Conservation (phyloP, 2,888 invertebrate genomes). For the Platynereis dumerilii region DNA sequence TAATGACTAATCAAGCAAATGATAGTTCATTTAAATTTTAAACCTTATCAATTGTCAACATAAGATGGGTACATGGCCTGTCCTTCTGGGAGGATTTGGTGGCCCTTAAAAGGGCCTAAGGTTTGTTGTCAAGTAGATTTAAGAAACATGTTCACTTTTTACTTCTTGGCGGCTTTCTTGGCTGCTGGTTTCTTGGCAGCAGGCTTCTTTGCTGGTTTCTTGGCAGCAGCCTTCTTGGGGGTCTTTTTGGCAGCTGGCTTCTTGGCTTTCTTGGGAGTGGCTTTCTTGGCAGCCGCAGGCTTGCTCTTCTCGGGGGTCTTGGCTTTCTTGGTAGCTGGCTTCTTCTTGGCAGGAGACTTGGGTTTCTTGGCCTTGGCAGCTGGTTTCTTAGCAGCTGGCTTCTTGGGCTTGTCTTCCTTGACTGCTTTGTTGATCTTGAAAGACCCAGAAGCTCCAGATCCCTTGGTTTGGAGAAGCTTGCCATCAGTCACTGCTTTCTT, state of each 20-base stretch:
- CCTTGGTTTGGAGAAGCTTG: constrained; percentile 20
- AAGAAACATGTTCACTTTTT: not conserved
- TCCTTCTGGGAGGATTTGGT: too few species aligned
- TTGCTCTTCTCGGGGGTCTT: constrained; percentile 13
- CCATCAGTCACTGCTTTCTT: constrained; percentile 17
- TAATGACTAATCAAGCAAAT: too few species aligned
- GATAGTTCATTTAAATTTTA: too few species aligned
- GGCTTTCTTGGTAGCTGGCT: too few species aligned
- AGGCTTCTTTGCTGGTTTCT: not conserved
- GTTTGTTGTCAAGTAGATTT: constrained; percentile 3
- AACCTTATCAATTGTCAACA: too few species aligned
- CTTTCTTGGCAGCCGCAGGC: not conserved
- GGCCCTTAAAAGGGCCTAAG: constrained; percentile 13
- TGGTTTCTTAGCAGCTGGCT: constrained; percentile 11
- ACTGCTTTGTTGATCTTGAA: constrained; percentile 15
- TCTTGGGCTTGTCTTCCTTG: not conserved
- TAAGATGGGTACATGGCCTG: too few species aligned
- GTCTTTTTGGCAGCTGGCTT: too few species aligned
- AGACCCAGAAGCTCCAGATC: constrained; percentile 23
- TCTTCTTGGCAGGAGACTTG: constrained; percentile 9
- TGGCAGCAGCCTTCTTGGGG: too few species aligned
- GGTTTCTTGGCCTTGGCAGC: constrained; percentile 14
- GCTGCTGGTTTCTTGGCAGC: not conserved
- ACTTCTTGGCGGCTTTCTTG: constrained; percentile 19
- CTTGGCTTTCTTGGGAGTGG: not conserved